Percentiles rank a stretch among this genome's conserved stretches.
These are phyloP conservation scores for Coryphaenoides rupestris DNA, from an alignment of 2,113 vertebrate species.

Conservation along the genomic window DNA sequence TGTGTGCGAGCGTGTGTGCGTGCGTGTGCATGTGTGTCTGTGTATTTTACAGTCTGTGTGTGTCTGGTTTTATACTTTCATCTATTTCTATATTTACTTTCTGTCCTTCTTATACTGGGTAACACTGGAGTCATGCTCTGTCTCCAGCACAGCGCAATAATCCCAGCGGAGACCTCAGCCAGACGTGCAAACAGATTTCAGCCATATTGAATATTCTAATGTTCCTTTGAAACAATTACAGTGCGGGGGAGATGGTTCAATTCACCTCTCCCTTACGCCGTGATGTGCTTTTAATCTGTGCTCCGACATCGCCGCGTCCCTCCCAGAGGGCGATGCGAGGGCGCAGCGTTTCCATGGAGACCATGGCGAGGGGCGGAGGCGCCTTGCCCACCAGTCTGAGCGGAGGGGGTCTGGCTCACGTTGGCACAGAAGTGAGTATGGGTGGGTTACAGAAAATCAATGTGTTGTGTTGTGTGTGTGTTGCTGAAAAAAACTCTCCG, in stretches of 20 bases:
- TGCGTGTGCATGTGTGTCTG: neutral
- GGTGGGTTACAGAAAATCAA: neutral
- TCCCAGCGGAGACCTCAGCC: too few relatives aligned
- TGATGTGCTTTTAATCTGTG: neutral
- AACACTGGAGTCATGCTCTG: too few relatives aligned
- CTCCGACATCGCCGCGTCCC: neutral
- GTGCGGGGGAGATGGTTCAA: too few relatives aligned
- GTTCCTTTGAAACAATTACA: too few relatives aligned
- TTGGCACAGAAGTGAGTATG: conserved; percentile 78
- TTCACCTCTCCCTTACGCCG: neutral
- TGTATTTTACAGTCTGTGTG: neutral
- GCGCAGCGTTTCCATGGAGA: conserved; percentile 96
- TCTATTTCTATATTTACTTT: too few relatives aligned
- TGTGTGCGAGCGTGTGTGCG: neutral
- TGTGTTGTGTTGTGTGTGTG: neutral
- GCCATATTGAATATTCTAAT: too few relatives aligned
- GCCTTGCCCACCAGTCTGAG: conserved; percentile 88
- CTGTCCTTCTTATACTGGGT: too few relatives aligned
- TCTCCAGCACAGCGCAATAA: too few relatives aligned
- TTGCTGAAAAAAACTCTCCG: too few relatives aligned
- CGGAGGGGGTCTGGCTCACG: conserved; percentile 81
- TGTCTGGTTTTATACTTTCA: too few relatives aligned
- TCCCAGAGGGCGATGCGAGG: conserved; percentile 89
- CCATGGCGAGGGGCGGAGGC: conserved; percentile 73
- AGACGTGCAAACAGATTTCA: too few relatives aligned